Evolutionary conservation across 2,888 invertebrate species (phyloP), one percentile per base, ranked within the genome.

Genomic region (Dicranocentrus wangi): DNA sequence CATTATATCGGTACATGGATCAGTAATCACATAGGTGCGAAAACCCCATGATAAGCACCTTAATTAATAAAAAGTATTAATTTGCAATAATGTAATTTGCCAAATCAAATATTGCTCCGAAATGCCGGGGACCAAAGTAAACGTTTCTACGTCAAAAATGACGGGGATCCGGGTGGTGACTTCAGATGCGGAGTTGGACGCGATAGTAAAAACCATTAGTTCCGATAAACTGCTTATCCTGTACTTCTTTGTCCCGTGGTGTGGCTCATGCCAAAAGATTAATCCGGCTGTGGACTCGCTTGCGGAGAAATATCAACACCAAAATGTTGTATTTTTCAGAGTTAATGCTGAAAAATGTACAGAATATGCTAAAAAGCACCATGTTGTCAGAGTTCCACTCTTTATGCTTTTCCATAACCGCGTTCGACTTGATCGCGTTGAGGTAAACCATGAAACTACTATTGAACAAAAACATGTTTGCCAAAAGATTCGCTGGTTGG

Each of bases 191-290:
- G 81, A 81, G 23, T 15, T 81, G 51, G 81, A 81, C 10, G 17
- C 47, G 7, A 25, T 55, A 21, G 71, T 81, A 15, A 76, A 39
- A 51, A 71, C 23, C 42, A 53, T 76, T 1, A 77, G 81, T 17
- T 17, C 23, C 0, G 76, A 66, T 0, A 47, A 55, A 1, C 65
- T 76, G 7, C 10, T 69, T 1, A 60, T 81, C 25, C 15, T 81
- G 27, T 81, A 77, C 21, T 81, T 77, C 42, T 71, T 42, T 27
- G 71, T 81, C 1, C 58, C 75, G 42, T 83, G 83, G 83, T 83
- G 83, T 60, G 78, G 78, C 27, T 81, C 83, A 5, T 83, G 83
- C 32, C 72, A 71, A 73, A 78, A 83, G 47, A 78, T 81, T 61
- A 78, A 70, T 43, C 75, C 83, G 8, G 53, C 78, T 10, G 73